phyloP scores from a whole-genome alignment of 1,140 invertebrate species.

The Bactericera cockerelli region DNA sequence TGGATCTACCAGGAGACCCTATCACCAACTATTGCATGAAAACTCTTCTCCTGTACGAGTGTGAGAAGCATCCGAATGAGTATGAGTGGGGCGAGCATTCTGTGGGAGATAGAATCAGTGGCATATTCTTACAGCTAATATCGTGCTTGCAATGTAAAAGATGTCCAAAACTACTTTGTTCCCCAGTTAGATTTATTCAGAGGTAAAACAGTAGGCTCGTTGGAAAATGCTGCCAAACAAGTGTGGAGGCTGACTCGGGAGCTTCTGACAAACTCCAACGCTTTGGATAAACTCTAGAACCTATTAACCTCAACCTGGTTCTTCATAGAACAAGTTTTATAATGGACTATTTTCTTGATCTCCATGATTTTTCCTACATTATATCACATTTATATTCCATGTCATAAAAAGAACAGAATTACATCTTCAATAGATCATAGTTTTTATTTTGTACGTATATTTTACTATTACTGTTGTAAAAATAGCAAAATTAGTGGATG shows the following conservation, averaged over 20 bases:
- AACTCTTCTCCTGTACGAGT: slow-evolving; percentile 87
- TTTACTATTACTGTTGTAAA: no score
- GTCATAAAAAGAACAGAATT: no score
- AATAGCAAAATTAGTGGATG: no score
- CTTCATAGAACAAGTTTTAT: no score
- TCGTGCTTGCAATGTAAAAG: slow-evolving; percentile 91
- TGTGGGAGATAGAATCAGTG: slow-evolving; percentile 88
- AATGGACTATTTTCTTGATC: no score
- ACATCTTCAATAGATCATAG: no score
- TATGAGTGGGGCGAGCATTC: slow-evolving; percentile 89
- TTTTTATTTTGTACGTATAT: no score
- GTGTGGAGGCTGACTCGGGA: slow-evolving; percentile 88
- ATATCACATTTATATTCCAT: no score
- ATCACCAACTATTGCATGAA: slow-evolving; percentile 92
- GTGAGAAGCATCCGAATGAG: slow-evolving; percentile 93
- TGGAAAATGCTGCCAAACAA: slow-evolving; percentile 95
- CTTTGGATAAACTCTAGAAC: slow-evolving; percentile 77
- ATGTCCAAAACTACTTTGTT: slow-evolving; percentile 93
- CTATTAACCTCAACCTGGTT: no score
- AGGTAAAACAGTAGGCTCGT: slow-evolving; percentile 76
- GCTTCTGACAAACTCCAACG: slow-evolving; percentile 81
- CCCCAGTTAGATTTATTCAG: slow-evolving; percentile 86
- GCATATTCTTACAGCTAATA: slow-evolving; percentile 89
- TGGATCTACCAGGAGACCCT: slow-evolving; percentile 84
- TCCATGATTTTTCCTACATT: no score